Evolutionary conservation across 2,113 vertebrate species (phyloP).

Genomic region (Irena cyanogastra): DNA sequence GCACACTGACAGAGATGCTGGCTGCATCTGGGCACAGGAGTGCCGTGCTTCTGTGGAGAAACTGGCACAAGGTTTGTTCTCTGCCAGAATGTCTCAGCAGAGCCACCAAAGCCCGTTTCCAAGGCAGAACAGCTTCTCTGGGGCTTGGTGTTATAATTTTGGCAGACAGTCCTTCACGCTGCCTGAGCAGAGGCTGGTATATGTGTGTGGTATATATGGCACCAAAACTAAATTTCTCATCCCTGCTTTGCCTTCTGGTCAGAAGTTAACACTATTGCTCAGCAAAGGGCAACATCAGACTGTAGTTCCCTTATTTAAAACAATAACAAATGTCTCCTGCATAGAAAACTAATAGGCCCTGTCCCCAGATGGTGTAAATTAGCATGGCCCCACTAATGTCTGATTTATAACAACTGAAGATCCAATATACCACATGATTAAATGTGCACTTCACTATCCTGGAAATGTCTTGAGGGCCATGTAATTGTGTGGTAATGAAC

Average conservation of each 20-base stretch:
- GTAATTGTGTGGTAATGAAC: slow-evolving; percentile 61
- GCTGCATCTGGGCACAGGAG: fast-evolving
- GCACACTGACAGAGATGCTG: background rate
- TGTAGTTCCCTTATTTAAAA: slow-evolving; percentile 14
- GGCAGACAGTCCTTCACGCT: background rate
- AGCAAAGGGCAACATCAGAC: slow-evolving; percentile 29
- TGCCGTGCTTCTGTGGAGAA: background rate
- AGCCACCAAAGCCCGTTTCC: background rate
- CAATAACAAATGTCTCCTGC: slow-evolving; percentile 41
- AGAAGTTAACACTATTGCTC: slow-evolving; percentile 17
- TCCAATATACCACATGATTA: slow-evolving; percentile 48
- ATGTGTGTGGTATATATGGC: background rate
- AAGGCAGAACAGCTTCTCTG: background rate
- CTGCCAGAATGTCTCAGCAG: background rate
- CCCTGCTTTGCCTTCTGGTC: background rate
- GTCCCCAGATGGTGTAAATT: slow-evolving; percentile 55
- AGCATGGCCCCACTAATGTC: slow-evolving; percentile 23
- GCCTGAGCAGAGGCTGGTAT: background rate
- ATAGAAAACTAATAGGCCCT: slow-evolving; percentile 32
- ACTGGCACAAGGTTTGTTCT: background rate
- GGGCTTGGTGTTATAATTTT: background rate
- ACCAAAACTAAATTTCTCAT: background rate
- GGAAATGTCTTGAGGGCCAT: slow-evolving; percentile 52
- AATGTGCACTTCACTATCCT: slow-evolving; percentile 39
- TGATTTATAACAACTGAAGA: slow-evolving; percentile 56